phyloP scores from a whole-genome alignment of 2,888 invertebrate species.

The Drosophila kuntzei region DNA sequence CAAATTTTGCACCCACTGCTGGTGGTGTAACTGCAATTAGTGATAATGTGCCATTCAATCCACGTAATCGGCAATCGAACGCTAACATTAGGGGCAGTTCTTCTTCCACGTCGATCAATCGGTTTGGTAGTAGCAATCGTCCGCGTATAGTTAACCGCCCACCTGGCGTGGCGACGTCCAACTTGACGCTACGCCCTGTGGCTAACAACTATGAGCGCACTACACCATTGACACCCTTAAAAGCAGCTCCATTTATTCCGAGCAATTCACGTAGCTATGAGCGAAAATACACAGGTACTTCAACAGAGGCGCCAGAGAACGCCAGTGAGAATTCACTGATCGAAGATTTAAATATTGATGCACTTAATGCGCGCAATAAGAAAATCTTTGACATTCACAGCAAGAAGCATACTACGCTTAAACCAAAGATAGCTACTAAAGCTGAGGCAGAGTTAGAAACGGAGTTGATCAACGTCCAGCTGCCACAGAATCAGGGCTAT shows the following conservation, averaged over 20 bases:
- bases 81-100: slow-evolving; percentile 8
- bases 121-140: slow-evolving; percentile 63
- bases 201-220: slow-evolving; percentile 79
- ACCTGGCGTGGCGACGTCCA: slow-evolving; percentile 72
- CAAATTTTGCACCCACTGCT: slow-evolving; percentile 44
- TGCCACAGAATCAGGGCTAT: slow-evolving; percentile 70
- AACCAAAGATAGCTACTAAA: slow-evolving; percentile 68
- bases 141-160: slow-evolving; percentile 82
- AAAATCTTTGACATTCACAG: slow-evolving; percentile 86
- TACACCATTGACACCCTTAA: slow-evolving; percentile 74
- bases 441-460: slow-evolving; percentile 45
- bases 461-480: slow-evolving; percentile 46
- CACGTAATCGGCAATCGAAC: slow-evolving; percentile 48
- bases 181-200: slow-evolving; percentile 82
- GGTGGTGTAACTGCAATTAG: slow-evolving; percentile 19
- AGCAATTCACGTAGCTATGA: slow-evolving; percentile 84
- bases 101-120: slow-evolving; percentile 39
- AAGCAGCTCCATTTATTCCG: slow-evolving; percentile 82
- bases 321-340: slow-evolving; percentile 80
- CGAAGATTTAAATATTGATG: slow-evolving; percentile 86
- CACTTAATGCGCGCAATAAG: slow-evolving; percentile 86
- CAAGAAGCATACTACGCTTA: slow-evolving; percentile 85
- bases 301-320: slow-evolving; percentile 73
- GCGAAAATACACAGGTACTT: slow-evolving; percentile 82
- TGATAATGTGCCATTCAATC: slow-evolving; percentile 67